Evolutionary conservation across 37 sponge, comb jelly and placozoan genomes (phyloP).

Genomic region (Aplysina aerophoba): DNA sequence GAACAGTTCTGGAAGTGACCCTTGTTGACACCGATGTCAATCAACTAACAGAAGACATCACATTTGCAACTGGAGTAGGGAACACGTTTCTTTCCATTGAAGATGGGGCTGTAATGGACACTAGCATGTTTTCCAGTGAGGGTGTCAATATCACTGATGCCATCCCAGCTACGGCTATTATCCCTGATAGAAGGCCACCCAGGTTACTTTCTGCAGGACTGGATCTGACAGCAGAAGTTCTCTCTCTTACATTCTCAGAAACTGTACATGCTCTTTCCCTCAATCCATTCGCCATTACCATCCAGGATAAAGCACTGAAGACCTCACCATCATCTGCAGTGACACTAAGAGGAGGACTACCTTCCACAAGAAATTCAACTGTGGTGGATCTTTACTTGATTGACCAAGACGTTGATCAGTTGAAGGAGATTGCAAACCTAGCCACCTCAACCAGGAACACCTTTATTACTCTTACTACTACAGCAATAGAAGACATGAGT

Average conservation of each 20-base stretch:
- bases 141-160: slow-evolving; percentile 27
- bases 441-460: slow-evolving; percentile 69
- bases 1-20: slow-evolving; percentile 48
- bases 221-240: slow-evolving; percentile 56
- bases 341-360: slow-evolving; percentile 59
- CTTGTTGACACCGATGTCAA: slow-evolving; percentile 70
- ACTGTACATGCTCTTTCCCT: slow-evolving; percentile 69
- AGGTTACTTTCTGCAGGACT: slow-evolving; percentile 31
- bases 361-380: slow-evolving; percentile 44
- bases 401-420: slow-evolving; percentile 49
- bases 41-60: slow-evolving; percentile 54
- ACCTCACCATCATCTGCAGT: neutral
- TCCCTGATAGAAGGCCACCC: slow-evolving; percentile 50
- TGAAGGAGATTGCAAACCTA: slow-evolving; percentile 60
- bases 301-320: slow-evolving; percentile 51
- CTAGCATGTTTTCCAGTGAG: slow-evolving; percentile 35
- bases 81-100: slow-evolving; percentile 57
- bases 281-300: slow-evolving; percentile 61
- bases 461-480: slow-evolving; percentile 57
- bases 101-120: slow-evolving; percentile 50
- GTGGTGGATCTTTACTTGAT: slow-evolving; percentile 46
- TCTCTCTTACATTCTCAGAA: slow-evolving; percentile 77
- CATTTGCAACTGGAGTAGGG: slow-evolving; percentile 60
- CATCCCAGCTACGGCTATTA: slow-evolving; percentile 36
- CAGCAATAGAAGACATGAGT: slow-evolving; percentile 74